Evolutionary conservation across 1,140 invertebrate genomes (phyloP).

Genomic region (Diachasma alloeum): DNA sequence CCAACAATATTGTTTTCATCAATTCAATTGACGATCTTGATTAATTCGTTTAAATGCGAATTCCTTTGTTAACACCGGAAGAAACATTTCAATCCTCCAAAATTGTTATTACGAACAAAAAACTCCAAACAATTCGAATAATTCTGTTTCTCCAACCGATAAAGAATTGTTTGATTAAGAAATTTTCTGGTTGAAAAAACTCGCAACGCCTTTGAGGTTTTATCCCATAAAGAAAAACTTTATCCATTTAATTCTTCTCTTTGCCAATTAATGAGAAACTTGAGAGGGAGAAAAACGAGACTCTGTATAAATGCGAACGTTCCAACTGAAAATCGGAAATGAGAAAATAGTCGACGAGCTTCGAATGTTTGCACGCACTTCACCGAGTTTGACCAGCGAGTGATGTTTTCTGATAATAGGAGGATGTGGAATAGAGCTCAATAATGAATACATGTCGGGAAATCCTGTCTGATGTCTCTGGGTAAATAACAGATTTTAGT

Average conservation of each 20-base stretch:
- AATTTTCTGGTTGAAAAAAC: not conserved
- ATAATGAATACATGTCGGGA: too few species aligned
- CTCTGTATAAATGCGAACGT: not conserved
- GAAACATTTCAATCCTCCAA: too few species aligned
- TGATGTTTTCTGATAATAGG: not conserved
- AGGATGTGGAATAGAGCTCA: not conserved
- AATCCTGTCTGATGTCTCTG: too few species aligned
- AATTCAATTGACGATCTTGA: too few species aligned
- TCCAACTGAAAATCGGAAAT: not conserved
- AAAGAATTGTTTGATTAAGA: not conserved
- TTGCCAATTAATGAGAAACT: not conserved
- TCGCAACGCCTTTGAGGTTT: not conserved
- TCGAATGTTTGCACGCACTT: not conserved
- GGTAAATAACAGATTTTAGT: too few species aligned
- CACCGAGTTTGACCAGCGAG: not conserved
- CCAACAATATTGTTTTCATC: too few species aligned
- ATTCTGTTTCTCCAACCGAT: not conserved
- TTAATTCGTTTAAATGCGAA: too few species aligned
- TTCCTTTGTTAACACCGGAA: too few species aligned
- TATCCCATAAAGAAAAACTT: not conserved
- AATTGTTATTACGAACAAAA: too few species aligned
- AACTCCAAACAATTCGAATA: too few species aligned
- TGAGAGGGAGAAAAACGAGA: not conserved
- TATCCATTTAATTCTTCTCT: not conserved
- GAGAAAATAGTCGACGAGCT: not conserved